A percentile compares a stretch with the other conserved stretches of the same genome.
Conservation (phyloP, 2,113 vertebrate genomes). For the Henicopernis longicauda region DNA sequence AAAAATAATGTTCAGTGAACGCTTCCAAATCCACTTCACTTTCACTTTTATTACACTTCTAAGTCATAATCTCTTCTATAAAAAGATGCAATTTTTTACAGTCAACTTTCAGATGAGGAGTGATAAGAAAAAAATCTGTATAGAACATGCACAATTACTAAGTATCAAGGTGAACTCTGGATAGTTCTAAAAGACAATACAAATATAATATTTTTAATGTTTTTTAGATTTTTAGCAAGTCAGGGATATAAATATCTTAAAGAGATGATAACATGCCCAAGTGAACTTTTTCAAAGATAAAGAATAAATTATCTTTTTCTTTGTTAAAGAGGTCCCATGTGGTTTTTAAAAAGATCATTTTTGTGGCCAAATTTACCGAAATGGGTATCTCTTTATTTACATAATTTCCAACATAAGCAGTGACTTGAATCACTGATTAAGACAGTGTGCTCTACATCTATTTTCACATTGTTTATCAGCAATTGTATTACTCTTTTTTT, state of each 20-base stretch:
- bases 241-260: neutral
- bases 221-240: neutral
- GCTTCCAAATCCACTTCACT: neutral
- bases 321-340: neutral
- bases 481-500: neutral
- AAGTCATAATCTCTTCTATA: neutral
- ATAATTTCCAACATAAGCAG: neutral
- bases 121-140: neutral
- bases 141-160: neutral
- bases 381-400: neutral
- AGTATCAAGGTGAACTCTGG: neutral
- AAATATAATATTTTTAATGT: neutral
- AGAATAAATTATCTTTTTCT: neutral
- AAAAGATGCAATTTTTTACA: neutral
- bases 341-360: neutral
- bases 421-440: neutral
- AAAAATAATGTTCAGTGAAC: neutral
- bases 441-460: neutral
- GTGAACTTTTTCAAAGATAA: neutral
- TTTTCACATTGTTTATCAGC: neutral
- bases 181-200: neutral
- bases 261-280: neutral
- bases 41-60: neutral
- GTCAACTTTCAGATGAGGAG: neutral
- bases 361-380: neutral